Conservation (phyloP, 2,888 invertebrate genomes). For the Bellardia bayeri region DNA sequence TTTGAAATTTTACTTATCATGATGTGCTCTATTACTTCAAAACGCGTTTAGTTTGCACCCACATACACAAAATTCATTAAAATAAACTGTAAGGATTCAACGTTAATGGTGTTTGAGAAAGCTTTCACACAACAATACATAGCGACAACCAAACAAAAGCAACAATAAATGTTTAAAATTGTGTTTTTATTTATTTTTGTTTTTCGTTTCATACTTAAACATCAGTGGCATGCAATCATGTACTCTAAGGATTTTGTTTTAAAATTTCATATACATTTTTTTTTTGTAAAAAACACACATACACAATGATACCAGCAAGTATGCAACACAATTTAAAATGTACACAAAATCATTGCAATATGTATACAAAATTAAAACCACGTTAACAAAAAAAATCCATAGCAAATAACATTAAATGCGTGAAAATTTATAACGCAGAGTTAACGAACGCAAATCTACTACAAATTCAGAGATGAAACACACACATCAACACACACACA, state of each 20-base stretch:
- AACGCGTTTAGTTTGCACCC: background rate
- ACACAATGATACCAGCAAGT: slow-evolving; percentile 28
- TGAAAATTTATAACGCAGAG: slow-evolving; percentile 63
- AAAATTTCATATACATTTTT: slow-evolving; percentile 1
- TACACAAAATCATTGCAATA: slow-evolving; percentile 60
- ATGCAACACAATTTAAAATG: slow-evolving; percentile 59
- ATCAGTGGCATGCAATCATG: slow-evolving; percentile 22
- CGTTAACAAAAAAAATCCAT: slow-evolving; percentile 39
- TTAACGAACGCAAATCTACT: slow-evolving; percentile 45
- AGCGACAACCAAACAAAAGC: background rate
- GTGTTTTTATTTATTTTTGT: background rate
- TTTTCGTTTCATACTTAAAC: background rate
- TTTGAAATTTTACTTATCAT: background rate
- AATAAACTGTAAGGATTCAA: slow-evolving; percentile 18
- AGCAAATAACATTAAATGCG: slow-evolving; percentile 58
- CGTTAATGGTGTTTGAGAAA: slow-evolving; percentile 35
- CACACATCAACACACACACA: slow-evolving; percentile 5
- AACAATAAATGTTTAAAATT: slow-evolving; percentile 12
- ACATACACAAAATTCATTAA: slow-evolving; percentile 32
- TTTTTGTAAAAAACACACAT: background rate
- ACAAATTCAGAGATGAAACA: slow-evolving; percentile 43
- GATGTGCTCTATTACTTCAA: background rate
- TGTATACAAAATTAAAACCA: slow-evolving; percentile 66
- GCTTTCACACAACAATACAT: background rate
- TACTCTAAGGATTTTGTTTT: slow-evolving; percentile 32